Percentiles rank a stretch among this genome's conserved stretches.
Conservation (phyloP, 1,140 invertebrate genomes). For the Sinonovacula constricta region DNA sequence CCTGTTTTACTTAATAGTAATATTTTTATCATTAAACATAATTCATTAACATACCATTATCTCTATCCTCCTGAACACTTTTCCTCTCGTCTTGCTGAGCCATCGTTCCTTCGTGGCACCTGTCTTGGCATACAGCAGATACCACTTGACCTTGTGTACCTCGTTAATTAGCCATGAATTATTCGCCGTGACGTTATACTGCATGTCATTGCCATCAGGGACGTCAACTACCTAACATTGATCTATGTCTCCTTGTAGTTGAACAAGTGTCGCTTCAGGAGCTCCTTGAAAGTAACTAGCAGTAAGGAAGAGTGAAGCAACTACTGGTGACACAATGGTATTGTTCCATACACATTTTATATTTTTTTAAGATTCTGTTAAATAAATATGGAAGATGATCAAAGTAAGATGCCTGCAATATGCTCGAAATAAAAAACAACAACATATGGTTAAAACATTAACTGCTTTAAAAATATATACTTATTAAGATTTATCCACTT, state of each 20-base stretch:
- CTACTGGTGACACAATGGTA: too few species aligned
- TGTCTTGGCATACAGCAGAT: constrained; percentile 81
- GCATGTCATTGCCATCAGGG: constrained; percentile 76
- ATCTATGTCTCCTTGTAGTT: constrained; percentile 90
- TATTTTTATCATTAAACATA: too few species aligned
- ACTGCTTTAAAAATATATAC: too few species aligned
- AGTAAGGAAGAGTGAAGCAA: constrained; percentile 64
- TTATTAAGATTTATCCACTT: too few species aligned
- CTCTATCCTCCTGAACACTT: constrained; percentile 76
- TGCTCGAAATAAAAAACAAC: too few species aligned
- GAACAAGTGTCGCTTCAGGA: constrained; percentile 89
- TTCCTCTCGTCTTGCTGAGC: constrained; percentile 81
- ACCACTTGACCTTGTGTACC: constrained; percentile 84
- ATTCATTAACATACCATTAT: constrained; percentile 71
- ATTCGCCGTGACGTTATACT: constrained; percentile 81
- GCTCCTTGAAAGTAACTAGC: too few species aligned
- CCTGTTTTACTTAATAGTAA: too few species aligned
- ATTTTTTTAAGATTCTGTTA: too few species aligned
- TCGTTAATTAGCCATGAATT: constrained; percentile 85
- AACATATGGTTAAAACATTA: too few species aligned
- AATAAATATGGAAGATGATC: too few species aligned
- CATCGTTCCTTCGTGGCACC: constrained; percentile 84
- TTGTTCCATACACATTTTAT: too few species aligned
- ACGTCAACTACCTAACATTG: constrained; percentile 81
- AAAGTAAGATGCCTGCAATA: too few species aligned